Base-by-base conservation (phyloP, 2,888 invertebrate species). In the Pammene aurita region DNA sequence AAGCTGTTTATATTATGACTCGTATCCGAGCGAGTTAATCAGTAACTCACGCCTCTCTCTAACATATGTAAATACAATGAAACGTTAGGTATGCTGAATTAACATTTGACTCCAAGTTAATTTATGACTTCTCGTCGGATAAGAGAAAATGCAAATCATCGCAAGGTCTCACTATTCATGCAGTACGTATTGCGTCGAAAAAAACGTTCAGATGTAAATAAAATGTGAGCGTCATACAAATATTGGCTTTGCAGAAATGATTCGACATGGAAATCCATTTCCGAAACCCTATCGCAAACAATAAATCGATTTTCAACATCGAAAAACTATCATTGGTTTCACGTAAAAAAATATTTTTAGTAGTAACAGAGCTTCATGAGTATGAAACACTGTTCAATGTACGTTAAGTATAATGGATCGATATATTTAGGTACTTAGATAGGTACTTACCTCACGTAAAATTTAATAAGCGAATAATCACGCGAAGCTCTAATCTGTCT, bases 401-500 rank as follows among this genome's bases (percentile, higher is more conserved):
- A 38, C 38, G 9, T 38, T 5, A 9, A 38, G 6, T 38, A 38
- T 38, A 26, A 4, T 26, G 26, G 26, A 26, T 26, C 4, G 26
- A 26, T 26, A 38, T 38, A 38, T 38, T 38, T 38, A 7, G 10
- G 11, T 11, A 42, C 11, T 9, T 10, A 18, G 50, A 57, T 42
- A 14, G 14, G 26, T 26, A 14, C 55, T 38, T n/a, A 56, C 14
- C 14, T 16, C 14, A 14, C 9, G 5, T 57, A 55, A 7, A 35
- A 7, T n/a, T 1, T 26, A 7, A 6, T 52, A 55, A 54, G 54
- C 14, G 38, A 73, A 76, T 83, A 83, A 83, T 82, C 76, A 77
- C 71, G 80, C 80, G 76, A 78, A 72, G 82, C 81, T 84, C 82
- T 87, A 88, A 89, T 86, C 85, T 80, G 82, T 81, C 77, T 86